A percentile compares a stretch with the other conserved stretches of the same genome.
phyloP scores from a whole-genome alignment of 2,888 invertebrate genomes.

The Oligia fasciuncula region DNA sequence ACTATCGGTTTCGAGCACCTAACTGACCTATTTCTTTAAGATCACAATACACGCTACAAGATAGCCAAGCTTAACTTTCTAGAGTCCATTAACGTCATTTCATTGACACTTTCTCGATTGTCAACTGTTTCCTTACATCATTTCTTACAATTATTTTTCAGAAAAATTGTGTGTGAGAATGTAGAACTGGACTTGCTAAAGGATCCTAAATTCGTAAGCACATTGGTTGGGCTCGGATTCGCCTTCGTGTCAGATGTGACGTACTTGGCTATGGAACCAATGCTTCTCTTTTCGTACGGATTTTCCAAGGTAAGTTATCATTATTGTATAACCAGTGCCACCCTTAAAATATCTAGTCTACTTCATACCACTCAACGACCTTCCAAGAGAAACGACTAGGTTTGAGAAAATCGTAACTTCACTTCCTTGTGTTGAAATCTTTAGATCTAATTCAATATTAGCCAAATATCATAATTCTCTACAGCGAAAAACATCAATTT shows the following conservation, averaged over 20 bases:
- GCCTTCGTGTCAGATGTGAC: constrained; percentile 91
- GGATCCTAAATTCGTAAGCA: constrained; percentile 83
- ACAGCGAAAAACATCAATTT: background rate
- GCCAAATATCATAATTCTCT: background rate
- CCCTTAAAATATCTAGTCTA: background rate
- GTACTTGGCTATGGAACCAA: constrained; percentile 91
- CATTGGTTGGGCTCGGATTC: constrained; percentile 90
- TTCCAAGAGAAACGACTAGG: background rate
- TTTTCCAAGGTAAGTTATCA: constrained; percentile 82
- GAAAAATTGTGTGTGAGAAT: constrained; percentile 85
- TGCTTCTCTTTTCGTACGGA: constrained; percentile 90
- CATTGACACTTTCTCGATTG: background rate
- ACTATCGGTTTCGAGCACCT: constrained; percentile 3
- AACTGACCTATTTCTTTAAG: constrained; percentile 23
- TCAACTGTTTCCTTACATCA: background rate
- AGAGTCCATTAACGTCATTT: background rate
- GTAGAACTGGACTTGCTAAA: constrained; percentile 84
- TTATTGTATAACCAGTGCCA: background rate
- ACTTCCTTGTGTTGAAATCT: background rate
- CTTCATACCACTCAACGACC: background rate
- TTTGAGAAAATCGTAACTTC: background rate
- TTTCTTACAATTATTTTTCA: constrained; percentile 69
- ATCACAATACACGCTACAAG: constrained; percentile 9
- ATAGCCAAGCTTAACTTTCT: constrained; percentile 11
- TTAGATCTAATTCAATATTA: background rate